Percentiles rank a stretch among this genome's conserved stretches.
Conservation (phyloP, 2,888 invertebrate species). For the Trachelus tabidus region DNA sequence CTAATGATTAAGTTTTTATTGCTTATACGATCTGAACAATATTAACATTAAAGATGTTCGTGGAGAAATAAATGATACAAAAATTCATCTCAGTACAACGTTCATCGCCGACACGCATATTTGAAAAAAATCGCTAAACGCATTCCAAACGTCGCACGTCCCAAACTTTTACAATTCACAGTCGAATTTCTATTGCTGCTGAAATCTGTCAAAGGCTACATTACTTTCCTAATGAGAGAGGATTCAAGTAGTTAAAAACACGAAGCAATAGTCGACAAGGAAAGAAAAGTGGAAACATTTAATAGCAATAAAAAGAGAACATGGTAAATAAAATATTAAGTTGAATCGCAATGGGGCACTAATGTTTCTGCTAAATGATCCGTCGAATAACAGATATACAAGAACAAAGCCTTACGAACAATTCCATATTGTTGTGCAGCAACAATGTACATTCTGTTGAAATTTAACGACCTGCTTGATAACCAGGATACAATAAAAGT, state of each 20-base stretch:
- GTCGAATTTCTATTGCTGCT: neutral
- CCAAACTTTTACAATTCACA: neutral
- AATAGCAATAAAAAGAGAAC: neutral
- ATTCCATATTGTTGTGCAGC: neutral
- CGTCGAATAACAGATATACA: neutral
- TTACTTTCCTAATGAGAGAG: neutral
- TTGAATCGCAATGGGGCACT: neutral
- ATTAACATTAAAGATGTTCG: neutral
- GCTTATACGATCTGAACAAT: neutral
- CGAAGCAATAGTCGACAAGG: neutral
- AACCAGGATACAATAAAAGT: conserved; percentile 76
- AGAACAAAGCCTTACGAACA: neutral
- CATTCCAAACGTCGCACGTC: neutral
- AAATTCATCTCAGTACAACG: neutral
- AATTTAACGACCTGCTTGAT: conserved; percentile 67
- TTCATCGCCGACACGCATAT: neutral
- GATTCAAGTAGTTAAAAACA: neutral
- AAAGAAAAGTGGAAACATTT: neutral
- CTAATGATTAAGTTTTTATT: conserved; percentile 2
- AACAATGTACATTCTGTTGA: neutral
- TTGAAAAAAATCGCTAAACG: neutral
- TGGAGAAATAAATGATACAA: neutral
- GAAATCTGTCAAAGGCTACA: neutral
- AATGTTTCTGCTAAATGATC: neutral
- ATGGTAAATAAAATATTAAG: neutral